phyloP scores from a whole-genome alignment of 1,140 invertebrate species.

The Heliconius hewitsoni region DNA sequence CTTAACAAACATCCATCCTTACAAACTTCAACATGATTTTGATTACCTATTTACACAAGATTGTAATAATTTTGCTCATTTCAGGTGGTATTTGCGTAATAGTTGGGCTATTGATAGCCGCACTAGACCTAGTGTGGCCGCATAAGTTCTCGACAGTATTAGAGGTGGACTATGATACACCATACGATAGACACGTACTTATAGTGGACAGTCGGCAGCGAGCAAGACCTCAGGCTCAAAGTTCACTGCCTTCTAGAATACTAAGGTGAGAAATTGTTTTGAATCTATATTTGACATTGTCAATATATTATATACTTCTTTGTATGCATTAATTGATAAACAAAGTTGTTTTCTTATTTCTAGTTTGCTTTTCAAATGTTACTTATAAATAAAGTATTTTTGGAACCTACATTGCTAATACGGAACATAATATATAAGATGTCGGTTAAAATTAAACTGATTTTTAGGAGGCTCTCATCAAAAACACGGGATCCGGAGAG shows the following conservation, averaged over 20 bases:
- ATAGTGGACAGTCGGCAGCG: slow-evolving; percentile 92
- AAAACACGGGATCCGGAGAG: slow-evolving; percentile 68
- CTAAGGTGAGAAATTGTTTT: slow-evolving; percentile 48
- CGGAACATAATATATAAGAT: too few species aligned
- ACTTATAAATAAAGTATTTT: too few species aligned
- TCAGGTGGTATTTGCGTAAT: slow-evolving; percentile 89
- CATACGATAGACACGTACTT: slow-evolving; percentile 95
- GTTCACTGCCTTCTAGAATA: slow-evolving; percentile 69
- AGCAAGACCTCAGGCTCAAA: slow-evolving; percentile 64
- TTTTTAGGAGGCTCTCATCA: slow-evolving; percentile 68
- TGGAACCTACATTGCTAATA: not conserved
- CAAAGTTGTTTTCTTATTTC: not conserved
- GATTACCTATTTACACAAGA: too few species aligned
- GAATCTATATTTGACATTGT: not conserved
- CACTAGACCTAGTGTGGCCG: slow-evolving; percentile 92
- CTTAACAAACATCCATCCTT: too few species aligned
- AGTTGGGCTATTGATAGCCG: slow-evolving; percentile 88
- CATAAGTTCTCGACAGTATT: slow-evolving; percentile 95
- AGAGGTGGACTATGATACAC: slow-evolving; percentile 96
- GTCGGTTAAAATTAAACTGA: not conserved
- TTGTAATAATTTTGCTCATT: slow-evolving; percentile 45
- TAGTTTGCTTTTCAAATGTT: too few species aligned
- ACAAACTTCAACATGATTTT: too few species aligned
- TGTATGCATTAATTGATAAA: not conserved
- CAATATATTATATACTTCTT: not conserved